Conservation (phyloP, 2,113 vertebrate genomes). For the Perca flavescens region DNA sequence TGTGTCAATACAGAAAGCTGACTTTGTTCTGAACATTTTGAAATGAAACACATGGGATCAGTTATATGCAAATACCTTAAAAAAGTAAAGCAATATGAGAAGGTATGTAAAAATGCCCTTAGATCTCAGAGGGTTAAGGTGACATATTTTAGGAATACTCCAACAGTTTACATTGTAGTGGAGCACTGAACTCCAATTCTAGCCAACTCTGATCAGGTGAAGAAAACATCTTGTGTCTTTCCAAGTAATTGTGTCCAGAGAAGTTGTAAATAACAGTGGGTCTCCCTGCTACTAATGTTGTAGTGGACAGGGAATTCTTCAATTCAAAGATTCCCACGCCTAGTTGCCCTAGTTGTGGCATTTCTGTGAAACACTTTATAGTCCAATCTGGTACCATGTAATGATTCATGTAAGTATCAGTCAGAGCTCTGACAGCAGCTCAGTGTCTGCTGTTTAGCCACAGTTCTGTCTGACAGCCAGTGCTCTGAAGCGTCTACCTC, state of each 20-base stretch:
- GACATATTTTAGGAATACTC: not conserved
- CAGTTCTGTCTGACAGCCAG: not conserved
- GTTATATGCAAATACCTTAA: too few relatives aligned
- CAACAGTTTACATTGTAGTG: not conserved
- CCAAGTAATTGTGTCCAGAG: not conserved
- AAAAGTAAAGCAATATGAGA: too few relatives aligned
- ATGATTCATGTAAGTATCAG: not conserved
- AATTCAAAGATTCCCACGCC: not conserved
- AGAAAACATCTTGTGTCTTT: not conserved
- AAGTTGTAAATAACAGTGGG: not conserved
- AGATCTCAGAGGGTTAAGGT: not conserved
- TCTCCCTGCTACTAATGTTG: too few relatives aligned
- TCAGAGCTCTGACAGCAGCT: not conserved
- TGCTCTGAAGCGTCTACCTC: not conserved
- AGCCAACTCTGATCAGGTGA: not conserved
- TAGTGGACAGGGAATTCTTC: not conserved
- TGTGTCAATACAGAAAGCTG: too few relatives aligned
- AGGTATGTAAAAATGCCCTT: too few relatives aligned
- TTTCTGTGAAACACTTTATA: too few relatives aligned
- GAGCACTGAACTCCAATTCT: not conserved
- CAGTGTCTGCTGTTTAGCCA: not conserved
- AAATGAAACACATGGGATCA: too few relatives aligned
- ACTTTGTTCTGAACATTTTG: too few relatives aligned
- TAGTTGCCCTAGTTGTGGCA: too few relatives aligned
- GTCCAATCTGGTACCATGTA: too few relatives aligned